Conservation (phyloP, 2,888 invertebrate species). For the Operophtera brumata region DNA sequence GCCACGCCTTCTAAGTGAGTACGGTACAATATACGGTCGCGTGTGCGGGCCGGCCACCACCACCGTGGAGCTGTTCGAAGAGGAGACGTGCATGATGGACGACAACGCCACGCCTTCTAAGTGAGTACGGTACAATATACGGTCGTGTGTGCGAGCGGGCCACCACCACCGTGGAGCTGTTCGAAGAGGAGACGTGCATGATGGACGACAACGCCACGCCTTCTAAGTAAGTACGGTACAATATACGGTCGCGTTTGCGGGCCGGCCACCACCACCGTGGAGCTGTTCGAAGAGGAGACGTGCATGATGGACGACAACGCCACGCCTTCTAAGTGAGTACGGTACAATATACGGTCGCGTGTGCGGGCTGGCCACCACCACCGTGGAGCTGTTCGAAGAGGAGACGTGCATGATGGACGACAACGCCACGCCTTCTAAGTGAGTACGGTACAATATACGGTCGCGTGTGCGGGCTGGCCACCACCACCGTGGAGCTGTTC, state of each 20-base stretch:
- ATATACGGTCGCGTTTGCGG: conserved; percentile 74
- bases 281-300: conserved; percentile 86
- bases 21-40: no score
- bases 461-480: conserved; percentile 72
- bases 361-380: conserved; percentile 73
- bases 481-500: conserved; percentile 81
- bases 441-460: conserved; percentile 62
- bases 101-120: conserved; percentile 80
- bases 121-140: conserved; percentile 59
- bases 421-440: conserved; percentile 76
- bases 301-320: conserved; percentile 87
- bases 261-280: conserved; percentile 75
- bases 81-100: conserved; percentile 88
- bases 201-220: conserved; percentile 84
- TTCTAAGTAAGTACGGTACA: conserved; percentile 61
- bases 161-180: conserved; percentile 80
- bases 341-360: conserved; percentile 65
- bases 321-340: conserved; percentile 71
- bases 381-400: conserved; percentile 84
- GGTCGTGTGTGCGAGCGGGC: conserved; percentile 74
- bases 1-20: conserved; percentile 75
- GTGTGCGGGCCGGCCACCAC: conserved; percentile 75
- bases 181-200: conserved; percentile 88
- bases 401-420: conserved; percentile 89
- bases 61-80: conserved; percentile 83